Evolutionary conservation across 2,113 vertebrate genomes (phyloP).

Genomic region (Oostethus manadensis): DNA sequence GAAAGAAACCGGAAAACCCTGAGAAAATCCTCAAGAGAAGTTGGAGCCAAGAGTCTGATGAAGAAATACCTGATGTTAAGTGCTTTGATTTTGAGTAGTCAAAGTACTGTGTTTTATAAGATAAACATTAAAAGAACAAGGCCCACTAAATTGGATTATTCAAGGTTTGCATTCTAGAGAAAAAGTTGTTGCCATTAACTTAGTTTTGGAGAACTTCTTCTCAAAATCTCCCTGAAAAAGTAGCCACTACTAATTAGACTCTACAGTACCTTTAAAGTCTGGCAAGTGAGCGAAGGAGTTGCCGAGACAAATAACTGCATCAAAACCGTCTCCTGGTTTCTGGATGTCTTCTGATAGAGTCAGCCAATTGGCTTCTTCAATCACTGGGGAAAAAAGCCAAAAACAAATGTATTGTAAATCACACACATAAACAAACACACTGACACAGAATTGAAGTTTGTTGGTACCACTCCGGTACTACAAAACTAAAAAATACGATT

Average conservation of each 20-base stretch:
- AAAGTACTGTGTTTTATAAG: background rate
- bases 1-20: too few relatives aligned
- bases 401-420: background rate
- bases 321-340: slow-evolving; percentile 82
- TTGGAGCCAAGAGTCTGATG: too few relatives aligned
- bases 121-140: background rate
- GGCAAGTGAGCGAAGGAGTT: slow-evolving; percentile 97
- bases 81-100: background rate
- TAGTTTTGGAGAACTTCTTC: too few relatives aligned
- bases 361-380: slow-evolving; percentile 97
- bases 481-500: too few relatives aligned
- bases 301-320: slow-evolving; percentile 94
- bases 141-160: background rate
- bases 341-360: slow-evolving; percentile 81
- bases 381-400: slow-evolving; percentile 68
- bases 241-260: background rate
- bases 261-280: slow-evolving; percentile 96
- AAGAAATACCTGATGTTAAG: too few relatives aligned
- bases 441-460: too few relatives aligned
- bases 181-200: too few relatives aligned
- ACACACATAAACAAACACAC: background rate
- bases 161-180: background rate
- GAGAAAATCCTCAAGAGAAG: too few relatives aligned
- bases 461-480: too few relatives aligned
- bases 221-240: background rate